Evolutionary conservation across 2,113 vertebrate genomes (phyloP), one percentile per base, ranked within the genome.

Genomic region (Brachypodius melanocephalos): DNA sequence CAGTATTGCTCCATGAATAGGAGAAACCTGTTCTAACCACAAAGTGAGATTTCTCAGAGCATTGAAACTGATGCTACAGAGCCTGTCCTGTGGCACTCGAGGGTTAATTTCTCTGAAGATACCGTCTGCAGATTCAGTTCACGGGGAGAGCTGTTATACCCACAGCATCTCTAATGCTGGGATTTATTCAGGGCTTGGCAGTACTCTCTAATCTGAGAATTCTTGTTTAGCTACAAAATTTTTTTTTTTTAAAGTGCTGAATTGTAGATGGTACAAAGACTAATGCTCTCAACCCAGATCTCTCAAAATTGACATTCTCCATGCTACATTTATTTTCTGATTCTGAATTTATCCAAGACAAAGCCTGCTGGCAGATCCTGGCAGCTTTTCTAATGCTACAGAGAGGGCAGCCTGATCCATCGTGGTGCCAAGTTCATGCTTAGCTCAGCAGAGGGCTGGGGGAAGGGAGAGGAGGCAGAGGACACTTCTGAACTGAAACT

Each of bases 91-190:
- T 54, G 82, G 36, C 51, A 67, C 67, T 52, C 1, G 0, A 51
- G 90, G 28, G 90, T 96, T 95, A 95, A 96, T 77, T 80, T 67
- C 78, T 76, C 82, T 76, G 63, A 80, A 91, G 63, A 68, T 55
- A 21, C 29, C 0, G 15, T 61, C 92, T 79, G 48, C 72, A 77
- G 55, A 93, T 91, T 84, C 85, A 45, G 48, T 61, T 89, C 59
- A 32, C 78, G 51, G 62, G 62, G 69, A 89, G 80, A 93, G 90
- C 77, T 94, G 90, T 63, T 69, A 42, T 84, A 94, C 61, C 63
- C 93, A 58, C 67, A 61, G 86, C 83, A 93, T 94, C 48, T 28
- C 71, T 62, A 85, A 92, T 84, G 80, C 78, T 59, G 89, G 45
- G 65, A 72, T 85, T 91, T 87, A 82, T 89, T 95, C 91, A 80